Evolutionary conservation across 2,888 invertebrate species (phyloP), one percentile per base, ranked within the genome.

Genomic region (Acholoe squamosa): DNA sequence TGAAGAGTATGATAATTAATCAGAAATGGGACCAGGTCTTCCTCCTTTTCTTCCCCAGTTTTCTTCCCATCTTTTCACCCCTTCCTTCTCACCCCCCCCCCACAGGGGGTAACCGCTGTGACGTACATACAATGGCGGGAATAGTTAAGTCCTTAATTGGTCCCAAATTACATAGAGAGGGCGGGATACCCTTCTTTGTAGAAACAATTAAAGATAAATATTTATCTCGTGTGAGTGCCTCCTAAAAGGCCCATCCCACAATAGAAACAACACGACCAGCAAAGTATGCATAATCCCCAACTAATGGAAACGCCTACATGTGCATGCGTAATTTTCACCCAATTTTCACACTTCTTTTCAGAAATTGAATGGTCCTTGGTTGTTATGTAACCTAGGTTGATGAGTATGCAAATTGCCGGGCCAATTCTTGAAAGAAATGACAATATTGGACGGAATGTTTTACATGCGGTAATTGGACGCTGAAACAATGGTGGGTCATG

Each of bases 131-230:
- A 71, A 71, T 25, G 71, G 71, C 28, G 71, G n/a, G 71, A 14
- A 61, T 61, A 7, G 71, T 28, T 71, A 71, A 71, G 71, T 71
- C 71, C 71, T 25, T 71, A 71, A 71, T 71, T 71, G 31, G 71
- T 71, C 71, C 25, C 71, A 25, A 71, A 71, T 71, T 71, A 28
- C 71, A 71, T 28, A 25, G 71, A 14, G 25, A 28, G 14, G n/a
- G 14, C 28, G 25, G 25, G 25, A 28, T n/a, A 7, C 71, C 3
- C 28, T 1, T 22, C 71, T 28, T 71, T 71, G 71, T 28, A 71
- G 71, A 71, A 71, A 71, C 71, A 71, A 71, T 71, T 71, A 28
- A 61, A 3, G 71, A 71, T 71, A 10, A 71, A 71, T 28, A 71
- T 71, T 71, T 28, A 28, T 25, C 25, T 71, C 71, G 28, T 0